Evolutionary conservation across 64 coral and sea anemone species (phyloP), one percentile per base, ranked within the genome.

Genomic region (Pocillopora verrucosa): DNA sequence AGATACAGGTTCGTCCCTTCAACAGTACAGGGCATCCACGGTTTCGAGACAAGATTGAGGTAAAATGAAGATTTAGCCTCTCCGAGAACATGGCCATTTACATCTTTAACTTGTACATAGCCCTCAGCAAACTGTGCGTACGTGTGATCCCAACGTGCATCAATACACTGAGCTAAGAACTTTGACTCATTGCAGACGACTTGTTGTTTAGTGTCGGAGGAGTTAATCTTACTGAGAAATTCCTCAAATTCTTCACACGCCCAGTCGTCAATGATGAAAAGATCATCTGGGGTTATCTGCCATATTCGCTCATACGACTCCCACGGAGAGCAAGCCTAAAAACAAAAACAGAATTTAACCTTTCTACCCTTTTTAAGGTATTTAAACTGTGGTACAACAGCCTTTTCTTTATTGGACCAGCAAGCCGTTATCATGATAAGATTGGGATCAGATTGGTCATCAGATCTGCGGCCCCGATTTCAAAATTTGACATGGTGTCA

Each of bases 241-340:
- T 91, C 93, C 58, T 95, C 93, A 73, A 95, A 61, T 60, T 96
- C 91, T 58, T 73, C 64, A 36, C 91, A 93, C 5, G 45, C 38
- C 36, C 59, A 96, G 64, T 96, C 94, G n/a, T 96, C 91, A 36
- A 96, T 69, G 24, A 78, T 77, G 84, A 93, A 96, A 76, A 41
- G 14, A 56, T 77, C 73, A 79, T 91, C 93, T 30, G 87, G 60
- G 35, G 91, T 90, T 61, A 58, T 83, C 7, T 78, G 90, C 94
- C 94, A 96, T 41, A 91, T 79, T 1, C 51, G 25, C 19, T 36
- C 79, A 73, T 89, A 91, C 22, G 79, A 74, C 11, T 78, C 45
- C 95, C 95, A 98, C 13, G 92, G 86, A 58, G 95, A 91, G 3
- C 74, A 59, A 61, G 74, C 70, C 95, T 98, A 79, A 86, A 86